Base-by-base conservation (phyloP, 2,113 vertebrate species). In the Peromyscus californicus region DNA sequence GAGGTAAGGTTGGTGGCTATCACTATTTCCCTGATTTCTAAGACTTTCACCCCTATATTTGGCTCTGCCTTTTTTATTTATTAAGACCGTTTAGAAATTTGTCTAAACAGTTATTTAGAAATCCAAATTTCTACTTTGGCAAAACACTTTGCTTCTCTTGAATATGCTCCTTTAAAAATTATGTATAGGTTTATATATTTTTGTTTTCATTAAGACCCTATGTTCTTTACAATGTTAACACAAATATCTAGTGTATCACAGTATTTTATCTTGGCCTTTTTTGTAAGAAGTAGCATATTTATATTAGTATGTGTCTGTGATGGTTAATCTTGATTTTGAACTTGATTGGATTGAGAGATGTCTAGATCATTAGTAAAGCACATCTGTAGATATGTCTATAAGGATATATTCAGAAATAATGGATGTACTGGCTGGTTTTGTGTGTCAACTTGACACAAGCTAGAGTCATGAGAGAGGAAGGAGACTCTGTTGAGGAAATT, bases 171-270 rank as follows among this genome's bases (percentile, higher is more conserved):
- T 92, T 93, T 82, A 36, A 74, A 96, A 92, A 24, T 92, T 33
- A 63, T 65, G 5, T 80, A 84, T 31, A 90, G 51, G 48, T 85
- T 95, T 85, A 11, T 59, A 21, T 39, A 67, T 45, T 75, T 95
- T 42, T 1, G 48, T 94, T 86, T 96, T 97, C n/a, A 70, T 84
- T 33, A 39, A 80, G 31, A 31, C 57, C 19, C 21, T 45, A 24
- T 88, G 85, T 90, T 72, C 24, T 97, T 96, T 86, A 69, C 12
- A 97, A 95, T 85, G 15, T 21, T 22, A 94, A 75, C 54, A 96
- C 42, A 87, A 74, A 48, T 70, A 65, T 82, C 21, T 75, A 65
- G 74, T 21, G 72, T 69, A 59, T n/a, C 3, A 89, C 3, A 16
- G 4, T 92, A 42, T 88, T 98, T 51, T 74, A 17, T 96, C 75